phyloP scores from a whole-genome alignment of 2,113 vertebrate genomes.

The Thunnus thynnus region DNA sequence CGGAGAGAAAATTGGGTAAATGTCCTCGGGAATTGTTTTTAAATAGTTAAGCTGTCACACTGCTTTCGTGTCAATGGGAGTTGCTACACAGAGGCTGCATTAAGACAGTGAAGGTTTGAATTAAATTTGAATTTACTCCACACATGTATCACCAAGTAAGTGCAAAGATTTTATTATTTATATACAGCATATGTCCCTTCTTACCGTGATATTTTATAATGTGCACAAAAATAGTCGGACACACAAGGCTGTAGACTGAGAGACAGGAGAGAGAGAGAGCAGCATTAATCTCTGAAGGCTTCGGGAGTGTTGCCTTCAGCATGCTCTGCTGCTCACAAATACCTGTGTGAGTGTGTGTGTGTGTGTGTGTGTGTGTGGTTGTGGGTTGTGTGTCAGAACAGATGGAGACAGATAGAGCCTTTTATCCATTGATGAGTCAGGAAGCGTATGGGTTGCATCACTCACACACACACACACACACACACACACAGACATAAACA shows the following conservation, averaged over 20 bases:
- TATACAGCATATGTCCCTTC: neutral
- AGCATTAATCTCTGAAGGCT: conserved; percentile 47
- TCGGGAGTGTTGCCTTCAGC: conserved; percentile 43
- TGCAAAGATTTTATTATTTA: no score
- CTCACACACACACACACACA: conserved; percentile 3
- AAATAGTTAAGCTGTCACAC: no score
- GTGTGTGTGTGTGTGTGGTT: conserved; percentile 32
- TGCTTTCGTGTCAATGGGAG: no score
- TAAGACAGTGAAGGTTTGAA: no score
- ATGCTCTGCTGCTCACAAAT: conserved; percentile 55
- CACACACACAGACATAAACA: conserved; percentile 23
- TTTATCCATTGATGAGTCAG: conserved; percentile 71
- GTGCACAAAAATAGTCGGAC: neutral
- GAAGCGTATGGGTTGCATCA: conserved; percentile 39
- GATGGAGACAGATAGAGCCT: conserved; percentile 72
- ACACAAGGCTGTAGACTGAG: conserved; percentile 11
- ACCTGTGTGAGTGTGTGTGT: conserved; percentile 42
- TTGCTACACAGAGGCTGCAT: no score
- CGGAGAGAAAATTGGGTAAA: no score
- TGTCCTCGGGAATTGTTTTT: no score
- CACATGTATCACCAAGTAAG: no score
- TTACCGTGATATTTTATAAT: conserved; percentile 1
- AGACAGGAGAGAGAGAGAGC: conserved; percentile 1
- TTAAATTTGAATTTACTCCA: no score
- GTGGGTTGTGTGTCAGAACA: conserved; percentile 50